Evolutionary conservation across 2,888 invertebrate species (phyloP).

Genomic region (Macropis europaea): DNA sequence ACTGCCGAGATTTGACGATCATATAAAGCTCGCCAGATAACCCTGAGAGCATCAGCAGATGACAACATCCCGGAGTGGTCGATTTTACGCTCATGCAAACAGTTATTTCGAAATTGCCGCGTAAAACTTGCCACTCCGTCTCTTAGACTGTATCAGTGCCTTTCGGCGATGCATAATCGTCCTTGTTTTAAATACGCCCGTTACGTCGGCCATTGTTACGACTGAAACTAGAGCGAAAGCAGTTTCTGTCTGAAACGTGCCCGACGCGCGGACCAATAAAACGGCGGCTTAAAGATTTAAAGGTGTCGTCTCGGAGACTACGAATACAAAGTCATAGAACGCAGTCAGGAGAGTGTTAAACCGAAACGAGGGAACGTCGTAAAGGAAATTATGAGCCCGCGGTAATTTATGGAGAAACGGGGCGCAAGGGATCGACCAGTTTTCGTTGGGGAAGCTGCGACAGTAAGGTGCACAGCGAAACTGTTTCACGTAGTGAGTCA

Average conservation of each 20-base stretch:
- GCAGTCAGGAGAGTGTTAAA: conserved; percentile 17
- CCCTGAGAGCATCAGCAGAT: too few relatives aligned
- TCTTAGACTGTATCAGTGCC: too few relatives aligned
- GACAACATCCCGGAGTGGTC: too few relatives aligned
- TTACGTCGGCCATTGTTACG: background rate
- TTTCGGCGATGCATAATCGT: too few relatives aligned
- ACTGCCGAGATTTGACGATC: too few relatives aligned
- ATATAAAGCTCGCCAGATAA: too few relatives aligned
- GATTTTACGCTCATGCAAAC: too few relatives aligned
- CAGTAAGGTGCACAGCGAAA: background rate
- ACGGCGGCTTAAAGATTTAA: conserved; percentile 34
- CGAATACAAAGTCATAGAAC: conserved; percentile 31
- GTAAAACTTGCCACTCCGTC: too few relatives aligned
- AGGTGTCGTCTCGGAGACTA: conserved; percentile 19
- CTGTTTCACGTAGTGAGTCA: background rate
- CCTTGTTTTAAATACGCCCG: background rate
- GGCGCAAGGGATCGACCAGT: conserved; percentile 29
- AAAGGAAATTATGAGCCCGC: conserved; percentile 63
- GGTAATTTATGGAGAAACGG: conserved; percentile 58
- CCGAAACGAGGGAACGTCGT: conserved; percentile 55
- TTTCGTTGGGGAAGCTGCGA: conserved; percentile 21
- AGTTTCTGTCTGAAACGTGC: background rate
- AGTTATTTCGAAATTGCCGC: too few relatives aligned
- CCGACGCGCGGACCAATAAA: conserved; percentile 1
- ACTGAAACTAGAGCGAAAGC: background rate